Evolutionary conservation across 2,888 invertebrate species (phyloP).

Genomic region (Ophonus ardosiacus): DNA sequence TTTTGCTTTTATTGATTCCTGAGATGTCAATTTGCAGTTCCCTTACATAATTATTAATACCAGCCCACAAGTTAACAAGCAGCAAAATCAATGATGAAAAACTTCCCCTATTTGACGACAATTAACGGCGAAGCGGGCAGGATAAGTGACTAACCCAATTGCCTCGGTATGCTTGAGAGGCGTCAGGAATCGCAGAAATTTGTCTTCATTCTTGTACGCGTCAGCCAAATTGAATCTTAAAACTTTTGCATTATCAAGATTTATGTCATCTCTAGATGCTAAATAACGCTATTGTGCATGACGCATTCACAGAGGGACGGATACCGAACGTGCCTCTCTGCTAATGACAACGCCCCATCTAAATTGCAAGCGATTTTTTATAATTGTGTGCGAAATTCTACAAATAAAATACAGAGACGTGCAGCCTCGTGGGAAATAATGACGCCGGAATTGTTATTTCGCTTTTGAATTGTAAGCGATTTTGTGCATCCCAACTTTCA

Average conservation of each 20-base stretch:
- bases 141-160: slow-evolving; percentile 45
- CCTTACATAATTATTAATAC: slow-evolving; percentile 14
- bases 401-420: slow-evolving; percentile 39
- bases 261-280: slow-evolving; percentile 70
- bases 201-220: slow-evolving; percentile 70
- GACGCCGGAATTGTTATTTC: slow-evolving; percentile 23
- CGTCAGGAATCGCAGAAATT: slow-evolving; percentile 66
- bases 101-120: slow-evolving; percentile 43
- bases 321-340: slow-evolving; percentile 47
- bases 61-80: slow-evolving; percentile 39
- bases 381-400: slow-evolving; percentile 32
- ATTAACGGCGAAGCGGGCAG: slow-evolving; percentile 30
- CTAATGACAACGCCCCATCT: slow-evolving; percentile 44
- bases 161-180: slow-evolving; percentile 26
- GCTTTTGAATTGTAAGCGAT: slow-evolving; percentile 38
- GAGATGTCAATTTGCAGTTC: neutral
- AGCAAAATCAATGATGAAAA: slow-evolving; percentile 30
- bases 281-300: slow-evolving; percentile 47
- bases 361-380: slow-evolving; percentile 45
- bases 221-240: slow-evolving; percentile 71
- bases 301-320: slow-evolving; percentile 1
- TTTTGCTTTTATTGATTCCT: neutral
- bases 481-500: neutral
- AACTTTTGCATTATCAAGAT: slow-evolving; percentile 73
- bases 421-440: slow-evolving; percentile 21